Percentiles rank a stretch among this genome's conserved stretches.
Conservation (phyloP, 2,113 vertebrate species). For the Tringa solitaria region DNA sequence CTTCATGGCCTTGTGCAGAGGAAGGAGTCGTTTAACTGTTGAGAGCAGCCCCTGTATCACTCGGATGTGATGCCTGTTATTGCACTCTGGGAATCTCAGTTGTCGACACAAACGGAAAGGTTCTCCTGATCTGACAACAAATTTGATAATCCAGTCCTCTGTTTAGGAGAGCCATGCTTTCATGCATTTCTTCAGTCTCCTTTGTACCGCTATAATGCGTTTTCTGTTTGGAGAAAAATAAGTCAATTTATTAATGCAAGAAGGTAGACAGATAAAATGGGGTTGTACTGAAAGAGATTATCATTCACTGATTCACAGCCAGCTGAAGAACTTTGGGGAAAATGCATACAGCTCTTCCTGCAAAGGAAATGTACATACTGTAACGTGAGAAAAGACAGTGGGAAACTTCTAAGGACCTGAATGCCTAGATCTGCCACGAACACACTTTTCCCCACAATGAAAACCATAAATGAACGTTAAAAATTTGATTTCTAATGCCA, state of each 20-base stretch:
- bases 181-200: background rate
- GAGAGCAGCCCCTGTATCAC: background rate
- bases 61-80: background rate
- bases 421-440: background rate
- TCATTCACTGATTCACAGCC: background rate
- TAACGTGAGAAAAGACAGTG: background rate
- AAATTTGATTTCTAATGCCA: background rate
- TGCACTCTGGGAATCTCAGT: background rate
- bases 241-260: background rate
- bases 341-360: background rate
- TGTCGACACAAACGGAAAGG: background rate
- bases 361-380: background rate
- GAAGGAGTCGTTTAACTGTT: background rate
- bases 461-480: background rate
- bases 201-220: background rate
- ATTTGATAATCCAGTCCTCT: background rate
- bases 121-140: background rate
- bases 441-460: background rate
- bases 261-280: background rate
- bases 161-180: background rate
- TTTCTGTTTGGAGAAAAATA: background rate
- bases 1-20: background rate
- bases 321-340: background rate
- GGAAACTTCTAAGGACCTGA: background rate
- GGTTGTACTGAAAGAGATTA: background rate